Base-by-base conservation (phyloP, 35 echinoderm and acorn worm genomes). In the Strongylocentrotus purpuratus region DNA sequence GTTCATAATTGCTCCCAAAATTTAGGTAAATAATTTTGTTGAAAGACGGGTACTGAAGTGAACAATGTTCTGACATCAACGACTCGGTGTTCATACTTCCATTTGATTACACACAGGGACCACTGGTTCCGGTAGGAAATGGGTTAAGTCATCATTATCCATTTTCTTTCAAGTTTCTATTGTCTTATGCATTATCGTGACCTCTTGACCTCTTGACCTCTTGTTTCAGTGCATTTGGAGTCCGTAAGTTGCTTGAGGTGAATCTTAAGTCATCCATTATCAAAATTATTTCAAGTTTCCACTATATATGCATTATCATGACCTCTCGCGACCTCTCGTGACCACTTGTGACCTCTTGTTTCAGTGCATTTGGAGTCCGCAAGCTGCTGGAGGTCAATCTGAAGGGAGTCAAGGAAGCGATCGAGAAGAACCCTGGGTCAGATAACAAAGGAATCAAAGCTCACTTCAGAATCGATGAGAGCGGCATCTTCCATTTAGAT, bases 401-500 rank as follows among this genome's bases (percentile, higher is more conserved):
- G 46, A 95, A 33, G 22, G 97, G 97, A 46, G 97, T 97, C 0
- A 61, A 86, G 0, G 92, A 91, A 20, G 95, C 96, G 0, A 85
- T 99, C 5, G 70, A 92, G 10, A 98, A 99, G 50, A 95, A 97
- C 31, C 46, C 95, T 5, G 98, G 94, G 12, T 94, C 94, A 86
- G 98, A 97, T 32, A 61, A 95, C 32, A 97, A 99, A 91, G 98
- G 98, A 71, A 97, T 99, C 95, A 99, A 99, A 89, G 98, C 98
- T 33, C 98, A 99, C 90, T 99, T 99, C 88, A 96, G 96, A 45
- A 96, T 99, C 95, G 98, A 99, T 92, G 98, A 98, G 8, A 99
- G 95, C n/a, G 98, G 98, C 18, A 46, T 99, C 10, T 65, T 99
- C 25, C 96, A 98, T 78, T 94, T 99, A 10, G 97, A 98, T 95